Base-by-base conservation (phyloP, 2,113 vertebrate species). In the Capricornis sumatraensis region DNA sequence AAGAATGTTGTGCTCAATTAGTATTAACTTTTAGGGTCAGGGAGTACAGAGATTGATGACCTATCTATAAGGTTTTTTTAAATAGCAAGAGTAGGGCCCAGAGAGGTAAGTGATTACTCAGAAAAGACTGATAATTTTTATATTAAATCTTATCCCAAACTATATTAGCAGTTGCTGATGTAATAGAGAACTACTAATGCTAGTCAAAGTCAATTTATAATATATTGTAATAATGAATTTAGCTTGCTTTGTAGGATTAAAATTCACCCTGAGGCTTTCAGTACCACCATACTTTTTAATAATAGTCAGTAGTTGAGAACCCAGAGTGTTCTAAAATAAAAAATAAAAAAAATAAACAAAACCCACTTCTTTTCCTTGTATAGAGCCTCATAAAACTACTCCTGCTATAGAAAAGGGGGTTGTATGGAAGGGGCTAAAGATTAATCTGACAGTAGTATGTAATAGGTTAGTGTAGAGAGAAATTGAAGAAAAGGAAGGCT, bases 41-140 rank as follows among this genome's bases (percentile, higher is more conserved):
- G 40, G 27, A 98, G 6, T 52, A 45, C 87, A 79, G 19, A 93
- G 25, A 92, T 15, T 50, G 4, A 67, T 96, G 57, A 1, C 7
- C 74, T 6, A 87, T 92, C 52, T 5, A n/a, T 85, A 93, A 83
- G 1, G 12, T 95, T 92, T 97, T 94, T 71, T 87, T 47, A 96
- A 50, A 60, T 55, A 85, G 55, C 27, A 96, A 90, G 76, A 62
- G n/a, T 58, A 97, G 79, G 50, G 7, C 11, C 21, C 9, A 71
- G 57, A 98, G 62, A 97, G 40, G 21, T 96, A 97, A 95, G 45
- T 96, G 78, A 85, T 67, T 90, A 92, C 17, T 97, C 28, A 71
- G 87, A 93, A 93, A 93, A 78, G 60, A 53, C 40, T 92, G 50
- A 23, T 91, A 36, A 89, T 95, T 94, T 96, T 96, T 96, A 79